A percentile compares a stretch with the other conserved stretches of the same genome.
Evolutionary conservation across 2,113 vertebrate genomes (phyloP).

Genomic region (Columba livia): DNA sequence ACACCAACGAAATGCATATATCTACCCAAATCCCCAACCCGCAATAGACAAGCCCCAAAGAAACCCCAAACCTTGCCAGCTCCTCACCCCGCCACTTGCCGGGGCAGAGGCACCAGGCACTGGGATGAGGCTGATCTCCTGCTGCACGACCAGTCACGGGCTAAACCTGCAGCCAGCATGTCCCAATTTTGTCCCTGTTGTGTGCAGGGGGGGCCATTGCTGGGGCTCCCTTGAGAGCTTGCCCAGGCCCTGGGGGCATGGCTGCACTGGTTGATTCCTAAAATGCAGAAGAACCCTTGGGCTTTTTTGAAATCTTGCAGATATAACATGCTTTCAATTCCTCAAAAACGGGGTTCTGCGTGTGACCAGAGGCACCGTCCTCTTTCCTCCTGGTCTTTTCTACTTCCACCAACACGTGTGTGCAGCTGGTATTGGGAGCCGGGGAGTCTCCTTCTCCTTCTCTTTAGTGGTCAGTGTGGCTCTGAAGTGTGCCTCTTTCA

Average conservation of each 20-base stretch:
- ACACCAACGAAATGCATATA: background rate
- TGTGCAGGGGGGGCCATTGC: background rate
- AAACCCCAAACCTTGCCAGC: background rate
- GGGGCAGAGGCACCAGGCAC: rapidly evolving
- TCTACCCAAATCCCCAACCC: background rate
- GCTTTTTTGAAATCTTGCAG: conserved; percentile 20
- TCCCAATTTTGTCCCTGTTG: rapidly evolving
- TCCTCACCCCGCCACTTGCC: background rate
- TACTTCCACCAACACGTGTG: background rate
- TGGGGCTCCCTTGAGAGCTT: background rate
- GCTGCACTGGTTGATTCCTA: background rate
- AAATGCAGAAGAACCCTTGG: conserved; percentile 27
- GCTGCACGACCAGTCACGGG: background rate
- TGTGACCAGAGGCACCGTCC: conserved; percentile 18
- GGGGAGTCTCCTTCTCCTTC: background rate
- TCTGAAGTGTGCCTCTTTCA: background rate
- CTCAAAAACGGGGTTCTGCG: conserved; percentile 20
- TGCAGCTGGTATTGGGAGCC: background rate
- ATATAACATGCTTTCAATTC: conserved; percentile 58
- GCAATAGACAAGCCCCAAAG: background rate
- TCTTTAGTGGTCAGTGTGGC: background rate
- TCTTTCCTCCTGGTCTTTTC: conserved; percentile 20
- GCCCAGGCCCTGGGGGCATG: background rate
- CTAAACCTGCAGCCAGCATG: rapidly evolving
- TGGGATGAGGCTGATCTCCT: background rate